Evolutionary conservation across 2,888 invertebrate genomes (phyloP).

Genomic region (Lasioglossum figueresi): DNA sequence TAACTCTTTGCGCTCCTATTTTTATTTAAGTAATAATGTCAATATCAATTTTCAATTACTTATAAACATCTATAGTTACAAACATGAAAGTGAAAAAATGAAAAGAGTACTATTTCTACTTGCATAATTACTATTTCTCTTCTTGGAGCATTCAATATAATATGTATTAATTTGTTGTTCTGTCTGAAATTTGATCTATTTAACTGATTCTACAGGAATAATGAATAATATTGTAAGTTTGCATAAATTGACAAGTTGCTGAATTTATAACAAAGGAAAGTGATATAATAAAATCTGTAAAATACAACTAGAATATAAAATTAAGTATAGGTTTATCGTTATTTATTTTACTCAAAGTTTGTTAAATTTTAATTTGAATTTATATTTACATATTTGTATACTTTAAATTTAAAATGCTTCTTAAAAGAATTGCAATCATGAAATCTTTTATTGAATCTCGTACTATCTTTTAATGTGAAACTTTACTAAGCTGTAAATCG

Average conservation of each 20-base stretch:
- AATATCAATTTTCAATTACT: slow-evolving; percentile 37
- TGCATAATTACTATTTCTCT: slow-evolving; percentile 32
- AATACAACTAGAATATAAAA: slow-evolving; percentile 14
- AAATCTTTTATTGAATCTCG: slow-evolving; percentile 22
- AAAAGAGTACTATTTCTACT: slow-evolving; percentile 17
- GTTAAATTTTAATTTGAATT: slow-evolving; percentile 14
- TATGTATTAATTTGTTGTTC: slow-evolving; percentile 16
- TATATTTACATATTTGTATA: not conserved
- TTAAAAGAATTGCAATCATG: slow-evolving; percentile 2
- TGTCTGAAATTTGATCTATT: slow-evolving; percentile 4
- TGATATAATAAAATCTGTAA: slow-evolving; percentile 26
- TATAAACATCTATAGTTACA: slow-evolving; percentile 28
- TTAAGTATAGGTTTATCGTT: slow-evolving; percentile 26
- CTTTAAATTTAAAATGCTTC: not conserved
- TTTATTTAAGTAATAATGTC: slow-evolving; percentile 38
- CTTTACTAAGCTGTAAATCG: not conserved
- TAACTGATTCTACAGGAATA: slow-evolving; percentile 3
- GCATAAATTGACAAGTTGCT: slow-evolving; percentile 9
- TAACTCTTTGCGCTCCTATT: slow-evolving; percentile 44
- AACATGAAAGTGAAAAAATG: slow-evolving; percentile 10
- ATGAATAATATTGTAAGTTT: slow-evolving; percentile 30
- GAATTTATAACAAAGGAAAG: slow-evolving; percentile 26
- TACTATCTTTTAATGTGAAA: not conserved
- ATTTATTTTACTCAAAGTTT: slow-evolving; percentile 31
- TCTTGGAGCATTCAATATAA: slow-evolving; percentile 12